These are phyloP conservation scores for Pantherophis vulpinus DNA, from an alignment of 2,797 vertebrate genomes.

Conservation along the genomic window DNA sequence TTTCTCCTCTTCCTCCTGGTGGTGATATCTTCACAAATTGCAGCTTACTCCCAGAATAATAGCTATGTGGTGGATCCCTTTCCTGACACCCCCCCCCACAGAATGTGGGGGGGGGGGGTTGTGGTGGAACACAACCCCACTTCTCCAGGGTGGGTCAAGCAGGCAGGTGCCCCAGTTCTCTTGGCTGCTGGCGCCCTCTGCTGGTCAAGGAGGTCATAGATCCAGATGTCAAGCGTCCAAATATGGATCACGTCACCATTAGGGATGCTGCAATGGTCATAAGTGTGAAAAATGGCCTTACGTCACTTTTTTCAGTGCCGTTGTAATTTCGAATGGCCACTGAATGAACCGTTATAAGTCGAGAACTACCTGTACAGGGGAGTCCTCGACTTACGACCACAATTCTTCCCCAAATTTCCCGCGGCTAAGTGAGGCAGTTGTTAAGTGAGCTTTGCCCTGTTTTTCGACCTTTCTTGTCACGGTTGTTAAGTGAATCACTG, in stretches of 20 bases:
- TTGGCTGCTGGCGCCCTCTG: neutral
- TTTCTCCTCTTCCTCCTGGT: neutral
- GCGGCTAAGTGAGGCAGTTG: no score
- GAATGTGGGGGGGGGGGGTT: neutral
- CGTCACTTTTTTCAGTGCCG: neutral
- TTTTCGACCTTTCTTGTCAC: no score
- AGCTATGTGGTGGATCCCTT: neutral
- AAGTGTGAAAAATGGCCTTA: neutral
- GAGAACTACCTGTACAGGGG: neutral
- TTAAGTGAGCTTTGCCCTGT: no score
- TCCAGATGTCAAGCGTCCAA: neutral
- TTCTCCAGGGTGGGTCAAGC: neutral
- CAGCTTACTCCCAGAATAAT: neutral
- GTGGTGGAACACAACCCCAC: accelerated
- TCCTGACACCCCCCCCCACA: accelerated
- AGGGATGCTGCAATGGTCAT: neutral
- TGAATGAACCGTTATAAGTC: neutral
- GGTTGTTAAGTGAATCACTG: no score
- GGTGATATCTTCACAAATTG: neutral
- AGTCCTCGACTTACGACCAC: no score
- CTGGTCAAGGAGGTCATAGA: neutral
- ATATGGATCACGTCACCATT: neutral
- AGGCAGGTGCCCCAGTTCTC: neutral
- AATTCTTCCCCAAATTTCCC: no score
- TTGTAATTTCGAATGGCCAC: neutral